Percentiles rank a stretch among this genome's conserved stretches.
Evolutionary conservation across 2,113 vertebrate species (phyloP).

Genomic region (Corynorhinus townsendii): DNA sequence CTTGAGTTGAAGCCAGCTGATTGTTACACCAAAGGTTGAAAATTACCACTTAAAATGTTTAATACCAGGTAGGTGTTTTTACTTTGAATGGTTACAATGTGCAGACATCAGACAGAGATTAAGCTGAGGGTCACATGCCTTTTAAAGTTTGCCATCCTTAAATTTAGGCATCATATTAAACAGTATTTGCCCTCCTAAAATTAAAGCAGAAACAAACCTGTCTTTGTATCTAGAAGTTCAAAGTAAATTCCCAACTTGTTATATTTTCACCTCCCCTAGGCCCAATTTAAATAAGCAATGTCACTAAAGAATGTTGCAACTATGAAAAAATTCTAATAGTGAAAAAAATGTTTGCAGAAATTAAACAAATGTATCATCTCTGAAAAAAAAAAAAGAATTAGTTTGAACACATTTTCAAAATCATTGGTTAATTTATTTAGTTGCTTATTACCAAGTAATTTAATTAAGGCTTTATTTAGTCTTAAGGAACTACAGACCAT

Average conservation of each 20-base stretch:
- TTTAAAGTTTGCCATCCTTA: neutral
- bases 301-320: neutral
- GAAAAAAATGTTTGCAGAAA: conserved; percentile 13
- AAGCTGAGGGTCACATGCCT: neutral
- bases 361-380: conserved; percentile 2
- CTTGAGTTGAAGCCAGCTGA: neutral
- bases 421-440: neutral
- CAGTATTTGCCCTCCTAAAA: conserved; percentile 7
- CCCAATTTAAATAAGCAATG: neutral
- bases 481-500: neutral
- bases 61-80: neutral
- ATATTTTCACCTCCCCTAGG: neutral
- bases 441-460: conserved; percentile 15
- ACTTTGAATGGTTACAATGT: neutral
- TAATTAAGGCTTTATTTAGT: conserved; percentile 52
- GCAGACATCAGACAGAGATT: neutral
- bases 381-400: conserved; percentile 26
- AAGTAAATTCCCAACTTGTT: neutral
- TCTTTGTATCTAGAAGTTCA: neutral
- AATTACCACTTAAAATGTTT: neutral
- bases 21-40: neutral
- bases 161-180: neutral
- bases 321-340: neutral
- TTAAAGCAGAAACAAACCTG: conserved; percentile 31
- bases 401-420: conserved; percentile 23